These are phyloP conservation scores for Biston stratarius DNA, from an alignment of 2,888 invertebrate species.

Conservation along the genomic window DNA sequence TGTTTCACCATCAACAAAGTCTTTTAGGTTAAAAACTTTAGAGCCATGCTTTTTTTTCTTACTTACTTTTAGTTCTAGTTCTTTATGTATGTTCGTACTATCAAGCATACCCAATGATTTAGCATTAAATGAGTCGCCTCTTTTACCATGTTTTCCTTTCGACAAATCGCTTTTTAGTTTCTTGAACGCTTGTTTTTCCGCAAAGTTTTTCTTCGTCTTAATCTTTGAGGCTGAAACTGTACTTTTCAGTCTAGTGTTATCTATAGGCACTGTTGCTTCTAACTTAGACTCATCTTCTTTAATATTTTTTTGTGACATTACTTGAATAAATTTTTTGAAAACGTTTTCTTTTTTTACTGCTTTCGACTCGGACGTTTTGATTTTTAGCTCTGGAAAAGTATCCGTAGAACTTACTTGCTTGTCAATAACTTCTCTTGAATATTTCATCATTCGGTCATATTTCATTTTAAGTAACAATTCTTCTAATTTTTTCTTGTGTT, in stretches of 20 bases:
- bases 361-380: not conserved
- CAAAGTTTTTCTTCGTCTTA: not conserved
- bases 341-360: not conserved
- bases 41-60: not conserved
- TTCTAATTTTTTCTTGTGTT: not conserved
- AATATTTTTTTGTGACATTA: slow-evolving; percentile 1
- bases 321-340: not conserved
- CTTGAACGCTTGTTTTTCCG: not conserved
- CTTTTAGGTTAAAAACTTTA: not conserved
- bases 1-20: not conserved
- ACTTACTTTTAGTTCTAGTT: not conserved
- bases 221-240: not conserved
- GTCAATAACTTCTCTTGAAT: not conserved
- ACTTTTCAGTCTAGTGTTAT: not conserved
- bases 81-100: not conserved
- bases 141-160: not conserved
- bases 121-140: not conserved
- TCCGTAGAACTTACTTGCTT: not conserved
- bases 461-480: not conserved
- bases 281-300: not conserved
- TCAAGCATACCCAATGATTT: not conserved
- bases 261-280: not conserved
- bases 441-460: not conserved
- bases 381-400: not conserved
- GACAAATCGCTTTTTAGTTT: not conserved